Evolutionary conservation across 2,797 vertebrate species (phyloP).

Genomic region (Cynopterus sphinx): DNA sequence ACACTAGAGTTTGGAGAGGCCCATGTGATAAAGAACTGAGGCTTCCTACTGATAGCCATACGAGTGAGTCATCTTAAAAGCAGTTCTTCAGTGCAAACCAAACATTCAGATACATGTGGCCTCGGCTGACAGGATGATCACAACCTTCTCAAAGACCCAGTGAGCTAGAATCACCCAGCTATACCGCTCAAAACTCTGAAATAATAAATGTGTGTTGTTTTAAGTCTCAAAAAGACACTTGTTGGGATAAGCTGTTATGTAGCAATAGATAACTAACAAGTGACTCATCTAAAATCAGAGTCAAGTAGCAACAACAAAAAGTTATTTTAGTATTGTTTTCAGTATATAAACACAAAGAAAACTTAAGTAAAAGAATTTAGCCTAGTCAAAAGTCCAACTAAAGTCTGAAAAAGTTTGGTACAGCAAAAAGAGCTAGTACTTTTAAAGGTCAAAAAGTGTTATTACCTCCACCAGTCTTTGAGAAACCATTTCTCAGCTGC

Average conservation of each 20-base stretch:
- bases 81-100: neutral
- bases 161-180: neutral
- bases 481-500: neutral
- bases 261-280: neutral
- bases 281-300: neutral
- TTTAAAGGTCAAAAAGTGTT: neutral
- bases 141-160: neutral
- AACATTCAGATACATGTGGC: neutral
- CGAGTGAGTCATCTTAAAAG: neutral
- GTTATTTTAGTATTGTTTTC: neutral
- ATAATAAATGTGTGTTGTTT: neutral
- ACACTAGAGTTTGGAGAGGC: neutral
- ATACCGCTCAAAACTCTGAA: neutral
- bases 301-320: neutral
- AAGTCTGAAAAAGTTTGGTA: neutral
- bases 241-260: neutral
- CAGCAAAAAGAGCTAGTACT: neutral
- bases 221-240: neutral
- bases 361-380: neutral
- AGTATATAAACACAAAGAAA: neutral
- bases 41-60: neutral
- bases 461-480: neutral
- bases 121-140: neutral
- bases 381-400: neutral
- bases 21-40: neutral